Evolutionary conservation across 2,888 invertebrate species (phyloP), one percentile per base, ranked within the genome.

Genomic region (Noctua janthe): DNA sequence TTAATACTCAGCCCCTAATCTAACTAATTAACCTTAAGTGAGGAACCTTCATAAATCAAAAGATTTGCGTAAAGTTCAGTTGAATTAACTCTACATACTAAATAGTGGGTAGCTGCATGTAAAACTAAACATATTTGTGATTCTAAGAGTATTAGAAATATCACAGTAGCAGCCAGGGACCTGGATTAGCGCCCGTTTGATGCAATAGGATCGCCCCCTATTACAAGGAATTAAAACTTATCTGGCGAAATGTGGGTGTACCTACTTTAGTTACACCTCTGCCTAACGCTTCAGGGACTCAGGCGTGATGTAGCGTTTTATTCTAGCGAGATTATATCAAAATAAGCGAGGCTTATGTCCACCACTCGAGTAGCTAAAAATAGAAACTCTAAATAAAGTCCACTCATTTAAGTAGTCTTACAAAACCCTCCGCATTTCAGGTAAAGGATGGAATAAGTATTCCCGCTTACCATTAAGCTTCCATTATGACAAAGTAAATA

Each of bases 401-500:
- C 54, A 81, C 72, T 66, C 13, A 39, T 56, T 72, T 64, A 72
- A 59, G 39, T 64, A 15, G 64, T 39, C 64, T 54, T 17, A 29
- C 17, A 4, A 64, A 83, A 62, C 6, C 2, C 56, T 74, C 71
- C 62, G 56, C 51, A 71, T 49, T 49, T 56, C 69, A 72, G 86
- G 82, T 84, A 67, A 78, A 78, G 69, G 74, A 72, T 75, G 74
- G n/a, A 78, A 86, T 78, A 82, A 78, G 69, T 74, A 76, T 84
- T 86, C 62, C 56, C 76, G 80, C 79, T 76, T 62, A 74, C 69
- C 86, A 74, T 86, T 83, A 78, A 86, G 79, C 85, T 67, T 73
- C 85, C 87, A 85, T 87, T 85, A 87, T 87, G 72, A 80, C 84
- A 85, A 85, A 87, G 84, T 87, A 85, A 85, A 85, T 87, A 87